Conservation (phyloP, 2,113 vertebrate genomes). For the Cyphomyrus discorhynchus region DNA sequence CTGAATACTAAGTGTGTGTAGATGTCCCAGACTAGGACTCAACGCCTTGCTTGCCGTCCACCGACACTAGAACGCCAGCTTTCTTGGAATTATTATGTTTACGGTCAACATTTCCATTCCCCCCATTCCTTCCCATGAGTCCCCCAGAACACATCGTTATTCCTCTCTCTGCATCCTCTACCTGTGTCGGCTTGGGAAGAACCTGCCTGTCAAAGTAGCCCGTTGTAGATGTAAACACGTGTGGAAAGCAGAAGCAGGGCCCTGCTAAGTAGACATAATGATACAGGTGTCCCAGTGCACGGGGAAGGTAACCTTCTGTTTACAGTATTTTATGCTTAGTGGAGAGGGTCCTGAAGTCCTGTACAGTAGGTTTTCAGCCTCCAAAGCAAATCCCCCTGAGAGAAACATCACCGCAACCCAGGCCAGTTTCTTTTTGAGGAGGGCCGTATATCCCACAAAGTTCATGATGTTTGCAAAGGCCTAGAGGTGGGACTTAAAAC, state of each 20-base stretch:
- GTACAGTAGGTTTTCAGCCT: neutral
- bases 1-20: constrained; percentile 39
- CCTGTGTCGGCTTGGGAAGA: constrained; percentile 21
- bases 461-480: neutral
- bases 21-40: constrained; percentile 26
- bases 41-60: constrained; percentile 13
- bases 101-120: constrained; percentile 35
- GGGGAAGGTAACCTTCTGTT: neutral
- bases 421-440: neutral
- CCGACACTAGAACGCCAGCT: constrained; percentile 26
- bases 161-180: constrained; percentile 32
- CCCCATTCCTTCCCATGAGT: constrained; percentile 27
- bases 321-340: neutral
- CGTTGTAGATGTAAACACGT: neutral
- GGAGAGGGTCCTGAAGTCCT: neutral
- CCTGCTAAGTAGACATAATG: neutral
- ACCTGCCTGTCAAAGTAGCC: neutral
- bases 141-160: constrained; percentile 27
- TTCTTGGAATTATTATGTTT: constrained; percentile 41
- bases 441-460: neutral
- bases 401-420: neutral
- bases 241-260: neutral
- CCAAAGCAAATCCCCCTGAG: neutral
- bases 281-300: neutral
- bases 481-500: neutral